Evolutionary conservation across 2,113 vertebrate genomes (phyloP), one percentile per base, ranked within the genome.

Genomic region (Aphyosemion australe): DNA sequence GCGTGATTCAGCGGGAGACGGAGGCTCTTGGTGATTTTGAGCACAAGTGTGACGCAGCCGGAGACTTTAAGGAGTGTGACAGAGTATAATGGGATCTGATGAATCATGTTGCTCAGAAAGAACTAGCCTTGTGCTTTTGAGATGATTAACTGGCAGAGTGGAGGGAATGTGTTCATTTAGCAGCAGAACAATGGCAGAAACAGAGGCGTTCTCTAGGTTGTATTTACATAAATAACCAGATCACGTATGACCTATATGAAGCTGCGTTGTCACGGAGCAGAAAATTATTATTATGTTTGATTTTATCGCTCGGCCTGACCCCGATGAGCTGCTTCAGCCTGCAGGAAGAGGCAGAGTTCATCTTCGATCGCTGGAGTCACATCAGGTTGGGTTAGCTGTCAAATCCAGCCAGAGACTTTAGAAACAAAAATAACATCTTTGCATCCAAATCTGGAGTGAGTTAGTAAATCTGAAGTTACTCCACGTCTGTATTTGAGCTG

Each of bases 71-170:
- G 19, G 21, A 72, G 63, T 42, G 72, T 69, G 78, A 69, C 56
- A 37, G 53, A 51, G 43, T 50, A 73, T 39, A 72, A 66, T 10
- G 39, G 57, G 78, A 76, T 78, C 66, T 65, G 53, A 76, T 76
- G 61, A 81, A 69, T 72, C 74, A 54, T 34, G 46, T 77, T 56
- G 19, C 43, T 48, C 6, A 19, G n/a, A 50, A 58, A 46, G 19
- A 43, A 43, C 15, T 18, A 18, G 49, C 46, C 39, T 31, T 59
- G 54, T 50, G 18, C 34, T 65, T 74, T n/a, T 56, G 57, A 61
- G 20, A 68, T 60, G 49, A 78, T 76, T 69, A 72, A 72, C 19
- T 52, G 15, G 18, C 14, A 56, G 48, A 75, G 57, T 11, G 9
- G 16, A 66, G 8, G 2, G 53, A 66, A 75, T 59, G 42, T 72